phyloP scores from a whole-genome alignment of 2,113 vertebrate genomes.

The Leuciscus idus region DNA sequence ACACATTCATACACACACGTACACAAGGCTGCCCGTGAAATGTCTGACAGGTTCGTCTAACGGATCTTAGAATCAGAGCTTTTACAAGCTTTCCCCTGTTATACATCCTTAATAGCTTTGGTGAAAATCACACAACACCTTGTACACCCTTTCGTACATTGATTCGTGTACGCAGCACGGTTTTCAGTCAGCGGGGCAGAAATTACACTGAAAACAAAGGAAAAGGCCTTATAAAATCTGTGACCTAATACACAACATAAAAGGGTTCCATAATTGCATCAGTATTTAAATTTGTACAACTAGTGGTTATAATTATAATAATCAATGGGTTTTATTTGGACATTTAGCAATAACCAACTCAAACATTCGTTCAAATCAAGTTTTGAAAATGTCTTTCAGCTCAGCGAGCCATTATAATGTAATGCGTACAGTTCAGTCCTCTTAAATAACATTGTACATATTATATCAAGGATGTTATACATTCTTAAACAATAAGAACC shows the following conservation, averaged over 20 bases:
- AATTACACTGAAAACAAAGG: not conserved
- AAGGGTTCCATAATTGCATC: not conserved
- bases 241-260: conserved; percentile 8
- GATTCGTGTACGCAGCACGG: not conserved
- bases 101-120: conserved; percentile 72
- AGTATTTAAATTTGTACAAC: not conserved
- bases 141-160: conserved; percentile 23
- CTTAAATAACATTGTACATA: conserved; percentile 44
- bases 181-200: conserved; percentile 5
- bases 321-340: not conserved
- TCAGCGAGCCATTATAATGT: not conserved
- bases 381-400: not conserved
- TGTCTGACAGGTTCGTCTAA: not conserved
- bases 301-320: no score
- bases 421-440: not conserved
- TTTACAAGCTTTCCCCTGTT: conserved; percentile 4
- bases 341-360: not conserved
- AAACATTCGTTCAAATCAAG: not conserved
- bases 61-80: not conserved
- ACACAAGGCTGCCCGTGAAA: conserved; percentile 32
- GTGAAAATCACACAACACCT: conserved; percentile 66
- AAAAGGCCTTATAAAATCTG: not conserved
- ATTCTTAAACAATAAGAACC: conserved; percentile 29
- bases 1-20: not conserved
- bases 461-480: conserved; percentile 25